Evolutionary conservation across 2,113 vertebrate genomes (phyloP).

Genomic region (Gallinago jamesoni): DNA sequence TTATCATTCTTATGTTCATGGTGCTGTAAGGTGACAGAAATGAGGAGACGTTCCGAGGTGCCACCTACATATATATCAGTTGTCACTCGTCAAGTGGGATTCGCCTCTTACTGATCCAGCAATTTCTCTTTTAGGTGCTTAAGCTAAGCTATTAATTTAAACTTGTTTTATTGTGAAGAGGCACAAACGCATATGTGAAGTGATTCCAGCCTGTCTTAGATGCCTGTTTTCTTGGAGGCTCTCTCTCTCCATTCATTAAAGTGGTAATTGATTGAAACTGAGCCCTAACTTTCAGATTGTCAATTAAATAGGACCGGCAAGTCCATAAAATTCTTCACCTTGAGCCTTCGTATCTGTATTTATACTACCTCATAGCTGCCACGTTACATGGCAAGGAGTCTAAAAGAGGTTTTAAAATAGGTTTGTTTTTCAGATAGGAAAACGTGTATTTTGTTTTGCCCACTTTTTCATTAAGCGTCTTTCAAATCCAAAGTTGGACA

Average conservation of each 20-base stretch:
- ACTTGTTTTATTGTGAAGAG: background rate
- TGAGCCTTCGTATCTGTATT: background rate
- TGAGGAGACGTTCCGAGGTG: background rate
- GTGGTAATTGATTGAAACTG: background rate
- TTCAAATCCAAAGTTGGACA: background rate
- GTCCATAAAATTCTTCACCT: background rate
- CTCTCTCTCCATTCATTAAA: background rate
- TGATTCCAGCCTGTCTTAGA: background rate
- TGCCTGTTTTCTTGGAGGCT: background rate
- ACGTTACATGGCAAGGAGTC: background rate
- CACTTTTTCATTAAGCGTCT: background rate
- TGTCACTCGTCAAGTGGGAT: background rate
- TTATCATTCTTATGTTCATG: background rate
- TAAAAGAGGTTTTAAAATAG: background rate
- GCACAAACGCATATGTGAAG: rapidly evolving
- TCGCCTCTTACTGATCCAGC: background rate
- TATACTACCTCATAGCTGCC: background rate
- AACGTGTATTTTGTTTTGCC: background rate
- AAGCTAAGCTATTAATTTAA: background rate
- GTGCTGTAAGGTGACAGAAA: background rate
- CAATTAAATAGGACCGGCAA: background rate
- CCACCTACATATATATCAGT: background rate
- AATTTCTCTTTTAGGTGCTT: background rate
- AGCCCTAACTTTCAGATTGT: background rate
- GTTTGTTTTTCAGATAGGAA: background rate